Conservation (phyloP, 2,888 invertebrate genomes). For the Amphipyra tragopoginis region DNA sequence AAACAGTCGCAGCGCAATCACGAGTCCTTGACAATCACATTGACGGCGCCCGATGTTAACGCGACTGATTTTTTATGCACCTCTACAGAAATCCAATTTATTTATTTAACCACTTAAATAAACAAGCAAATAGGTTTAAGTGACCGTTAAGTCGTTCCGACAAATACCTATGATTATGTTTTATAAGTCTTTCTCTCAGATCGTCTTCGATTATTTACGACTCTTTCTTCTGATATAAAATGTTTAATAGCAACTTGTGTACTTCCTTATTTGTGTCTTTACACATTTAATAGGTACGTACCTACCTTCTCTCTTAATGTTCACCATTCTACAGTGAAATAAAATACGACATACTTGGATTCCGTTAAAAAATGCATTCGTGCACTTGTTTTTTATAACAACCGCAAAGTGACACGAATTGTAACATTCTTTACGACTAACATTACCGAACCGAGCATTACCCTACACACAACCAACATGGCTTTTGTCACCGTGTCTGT, state of each 20-base stretch:
- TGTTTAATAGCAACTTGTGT: background rate
- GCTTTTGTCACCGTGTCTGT: conserved; percentile 1
- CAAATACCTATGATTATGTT: conserved; percentile 22
- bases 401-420: conserved; percentile 17
- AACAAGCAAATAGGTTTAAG: conserved; percentile 49
- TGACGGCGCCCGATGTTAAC: conserved; percentile 59
- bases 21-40: conserved; percentile 69
- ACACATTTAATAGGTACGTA: background rate
- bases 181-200: conserved; percentile 5
- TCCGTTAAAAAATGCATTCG: conserved; percentile 4
- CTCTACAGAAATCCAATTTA: conserved; percentile 57
- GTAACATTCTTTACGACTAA: conserved; percentile 11
- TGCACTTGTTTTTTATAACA: conserved; percentile 12
- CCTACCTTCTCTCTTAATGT: background rate
- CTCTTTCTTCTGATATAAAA: conserved; percentile 1
- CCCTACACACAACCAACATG: conserved; percentile 11
- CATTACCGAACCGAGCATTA: conserved; percentile 25
- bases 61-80: conserved; percentile 55
- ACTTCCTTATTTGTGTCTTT: conserved; percentile 10
- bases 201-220: conserved; percentile 1
- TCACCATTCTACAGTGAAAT: background rate
- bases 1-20: conserved; percentile 64
- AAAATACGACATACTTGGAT: background rate
- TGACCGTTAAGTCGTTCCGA: conserved; percentile 20
- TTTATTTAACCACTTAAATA: conserved; percentile 54